Base-by-base conservation (phyloP, 2,797 vertebrate genomes). In the Eulemur mongoz region DNA sequence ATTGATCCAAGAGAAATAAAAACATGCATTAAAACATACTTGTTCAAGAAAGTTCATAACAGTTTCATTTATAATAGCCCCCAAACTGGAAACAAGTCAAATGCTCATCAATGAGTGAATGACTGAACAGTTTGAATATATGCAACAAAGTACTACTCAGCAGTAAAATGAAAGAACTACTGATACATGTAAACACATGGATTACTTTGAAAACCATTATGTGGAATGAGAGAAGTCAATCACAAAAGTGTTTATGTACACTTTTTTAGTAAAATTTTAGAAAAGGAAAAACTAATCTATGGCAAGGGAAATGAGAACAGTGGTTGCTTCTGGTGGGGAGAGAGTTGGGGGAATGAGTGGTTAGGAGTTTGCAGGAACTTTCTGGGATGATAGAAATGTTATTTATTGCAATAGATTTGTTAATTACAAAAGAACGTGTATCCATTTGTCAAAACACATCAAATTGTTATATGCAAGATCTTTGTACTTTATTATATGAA, bases 1-100 rank as follows among this genome's bases (percentile, higher is more conserved):
- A 86, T 63, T 93, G 76, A 87, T 65, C 27, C 11, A 43, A 75
- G 20, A 95, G 7, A 91, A 89, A 67, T 50, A 48, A 94, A 91
- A 57, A 65, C 3, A 80, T 70, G 70, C 20, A 20, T 82, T 48
- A 61, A 32, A 59, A 96, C 93, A 89, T 30, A 48, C 50, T 88
- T 83, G 7, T 50, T 45, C 15, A 72, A 72, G 63, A 83, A 73
- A 63, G 7, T 72, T 61, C 4, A 22, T 13, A n/a, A 14, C 15
- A 90, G n/a, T 88, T 85, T 72, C 67, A 76, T 88, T 95, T 93
- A n/a, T 59, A 35, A 43, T n/a, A 67, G 63, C 15, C 12, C 11
- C 57, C 22, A 57, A 84, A 69, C 0, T 27, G 2, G 2, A 38
- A 79, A 48, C n/a, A 65, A 17, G 22, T 3, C n/a, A 76, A 43